phyloP scores from a whole-genome alignment of 2,797 vertebrate genomes.

The Odontamblyopus rebecca region DNA sequence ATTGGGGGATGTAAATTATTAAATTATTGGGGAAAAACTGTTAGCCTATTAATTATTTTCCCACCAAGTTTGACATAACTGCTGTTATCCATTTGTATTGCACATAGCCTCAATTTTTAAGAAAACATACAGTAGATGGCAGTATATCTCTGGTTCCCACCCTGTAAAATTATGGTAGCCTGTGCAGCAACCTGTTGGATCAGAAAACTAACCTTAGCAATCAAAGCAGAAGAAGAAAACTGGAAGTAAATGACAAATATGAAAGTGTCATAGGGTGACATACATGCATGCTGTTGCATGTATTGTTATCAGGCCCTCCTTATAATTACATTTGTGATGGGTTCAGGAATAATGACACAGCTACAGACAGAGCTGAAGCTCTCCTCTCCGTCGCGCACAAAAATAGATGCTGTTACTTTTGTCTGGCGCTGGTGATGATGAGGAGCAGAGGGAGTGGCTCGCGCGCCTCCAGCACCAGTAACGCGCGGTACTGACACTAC shows the following conservation, averaged over 20 bases:
- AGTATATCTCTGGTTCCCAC: slow-evolving; percentile 9
- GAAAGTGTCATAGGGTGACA: neutral
- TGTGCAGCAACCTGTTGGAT: slow-evolving; percentile 54
- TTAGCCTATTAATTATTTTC: too few relatives aligned
- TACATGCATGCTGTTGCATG: too few relatives aligned
- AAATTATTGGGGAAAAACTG: too few relatives aligned
- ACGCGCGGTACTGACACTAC: slow-evolving; percentile 35
- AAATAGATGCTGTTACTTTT: slow-evolving; percentile 17
- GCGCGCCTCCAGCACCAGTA: slow-evolving; percentile 32
- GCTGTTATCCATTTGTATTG: too few relatives aligned
- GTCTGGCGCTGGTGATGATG: slow-evolving; percentile 40
- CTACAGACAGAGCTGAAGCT: slow-evolving; percentile 2
- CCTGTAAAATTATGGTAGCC: neutral
- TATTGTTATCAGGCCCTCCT: neutral
- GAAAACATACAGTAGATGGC: slow-evolving; percentile 45
- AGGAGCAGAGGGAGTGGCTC: slow-evolving; percentile 56
- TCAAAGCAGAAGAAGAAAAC: neutral
- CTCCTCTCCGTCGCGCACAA: slow-evolving; percentile 7
- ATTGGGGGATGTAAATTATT: too few relatives aligned
- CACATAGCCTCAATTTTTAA: neutral
- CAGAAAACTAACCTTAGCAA: neutral
- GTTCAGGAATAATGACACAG: neutral
- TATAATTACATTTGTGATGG: neutral
- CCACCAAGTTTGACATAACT: too few relatives aligned
- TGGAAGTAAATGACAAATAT: neutral